phyloP scores from a whole-genome alignment of 2,888 invertebrate species.

The Lycaena phlaeas region DNA sequence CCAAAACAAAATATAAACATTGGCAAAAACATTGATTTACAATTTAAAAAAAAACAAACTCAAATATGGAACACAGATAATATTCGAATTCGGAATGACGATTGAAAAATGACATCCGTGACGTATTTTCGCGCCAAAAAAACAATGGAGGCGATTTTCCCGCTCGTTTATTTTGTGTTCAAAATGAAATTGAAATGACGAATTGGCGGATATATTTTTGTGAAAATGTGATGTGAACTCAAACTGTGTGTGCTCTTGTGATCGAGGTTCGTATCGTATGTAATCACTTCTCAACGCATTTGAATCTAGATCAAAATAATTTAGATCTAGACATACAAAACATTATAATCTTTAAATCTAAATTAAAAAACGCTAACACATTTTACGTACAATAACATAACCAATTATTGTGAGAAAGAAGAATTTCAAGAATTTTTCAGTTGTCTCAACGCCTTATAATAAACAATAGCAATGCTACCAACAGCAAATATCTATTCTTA shows the following conservation, averaged over 20 bases:
- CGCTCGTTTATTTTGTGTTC: conserved; percentile 54
- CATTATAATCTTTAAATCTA: too few relatives aligned
- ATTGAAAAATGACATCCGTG: conserved; percentile 44
- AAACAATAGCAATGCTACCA: too few relatives aligned
- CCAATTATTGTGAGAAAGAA: too few relatives aligned
- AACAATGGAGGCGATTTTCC: conserved; percentile 43
- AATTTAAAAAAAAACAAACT: conserved; percentile 5
- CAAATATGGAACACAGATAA: conserved; percentile 7
- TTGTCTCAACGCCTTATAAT: too few relatives aligned
- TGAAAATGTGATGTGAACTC: conserved; percentile 34
- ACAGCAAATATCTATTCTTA: too few relatives aligned
- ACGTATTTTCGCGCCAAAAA: conserved; percentile 61
- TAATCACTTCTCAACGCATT: conserved; percentile 14
- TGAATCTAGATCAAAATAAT: conserved; percentile 13
- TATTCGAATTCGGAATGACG: conserved; percentile 7
- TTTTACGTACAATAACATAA: too few relatives aligned
- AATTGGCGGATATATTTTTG: conserved; percentile 27
- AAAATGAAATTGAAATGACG: conserved; percentile 70
- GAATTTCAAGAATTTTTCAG: too few relatives aligned
- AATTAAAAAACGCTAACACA: too few relatives aligned
- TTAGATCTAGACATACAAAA: neutral
- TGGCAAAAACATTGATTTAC: conserved; percentile 3
- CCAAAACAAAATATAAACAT: conserved; percentile 68
- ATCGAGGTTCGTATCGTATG: conserved; percentile 21
- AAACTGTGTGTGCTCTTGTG: conserved; percentile 22